Evolutionary conservation across 2,888 invertebrate genomes (phyloP), one percentile per base, ranked within the genome.

Genomic region (Andrena marginata): DNA sequence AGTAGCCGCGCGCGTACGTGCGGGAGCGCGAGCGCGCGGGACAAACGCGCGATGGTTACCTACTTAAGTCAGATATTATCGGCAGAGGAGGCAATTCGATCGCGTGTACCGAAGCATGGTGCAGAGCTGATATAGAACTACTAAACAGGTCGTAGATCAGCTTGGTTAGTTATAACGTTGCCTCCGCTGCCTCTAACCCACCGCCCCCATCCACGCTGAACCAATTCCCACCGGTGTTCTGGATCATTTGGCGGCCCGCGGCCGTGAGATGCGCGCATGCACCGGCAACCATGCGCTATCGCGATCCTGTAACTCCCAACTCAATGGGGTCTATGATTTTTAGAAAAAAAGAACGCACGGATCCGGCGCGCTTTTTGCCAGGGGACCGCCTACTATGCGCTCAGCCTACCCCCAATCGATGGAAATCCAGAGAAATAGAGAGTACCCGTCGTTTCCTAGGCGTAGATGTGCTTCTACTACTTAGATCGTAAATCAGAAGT

Each of bases 101-200:
- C 77, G 89, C 87, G 89, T 86, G 87, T 89, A 87, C 83, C 85
- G 84, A 84, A 84, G 87, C 89, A 89, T 87, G 87, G 86, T 89
- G 82, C 84, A 87, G 86, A 90, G 91, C 93, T 93, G 93, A 94
- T 93, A 93, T 93, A 93, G 92, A 93, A 93, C 93, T 92, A 92
- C 93, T 94, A 94, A 94, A 94, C 94, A 94, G 93, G 92, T 92
- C 93, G 93, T 94, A 94, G 92, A 93, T 94, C 93, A 93, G 92
- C 84, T 75, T 77, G 91, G 93, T 93, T 93, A 93, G 93, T 94
- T 94, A 94, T 92, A 91, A 92, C 90, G 73, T 77, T 59, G 83
- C 84, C 81, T 77, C 78, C 74, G 81, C 68, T 69, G 63, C 64
- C 65, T 83, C 84, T 83, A 87, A 84, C 82, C 87, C 88, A 83